Percentiles rank a stretch among this genome's conserved stretches.
Evolutionary conservation across 2,113 vertebrate genomes (phyloP).

Genomic region (Pyrgilauda ruficollis): DNA sequence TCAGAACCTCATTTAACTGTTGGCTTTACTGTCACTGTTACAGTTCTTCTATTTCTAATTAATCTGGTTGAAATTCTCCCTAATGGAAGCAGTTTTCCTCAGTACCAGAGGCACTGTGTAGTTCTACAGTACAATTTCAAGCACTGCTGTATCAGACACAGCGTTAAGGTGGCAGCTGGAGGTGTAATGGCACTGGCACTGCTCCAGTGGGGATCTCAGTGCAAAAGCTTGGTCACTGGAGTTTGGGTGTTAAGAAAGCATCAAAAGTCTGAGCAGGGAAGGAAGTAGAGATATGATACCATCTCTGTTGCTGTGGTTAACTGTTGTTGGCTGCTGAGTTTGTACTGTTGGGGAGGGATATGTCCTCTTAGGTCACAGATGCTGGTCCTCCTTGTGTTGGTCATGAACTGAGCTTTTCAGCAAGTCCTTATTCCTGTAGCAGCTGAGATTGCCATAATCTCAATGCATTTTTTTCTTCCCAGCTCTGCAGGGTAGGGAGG

Average conservation of each 20-base stretch:
- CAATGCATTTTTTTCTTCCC: background rate
- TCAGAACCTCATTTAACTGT: background rate
- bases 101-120: background rate
- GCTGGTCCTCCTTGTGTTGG: accelerated
- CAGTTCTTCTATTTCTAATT: background rate
- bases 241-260: background rate
- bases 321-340: background rate
- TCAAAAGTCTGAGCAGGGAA: background rate
- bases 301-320: background rate
- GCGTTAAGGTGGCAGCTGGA: background rate
- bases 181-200: background rate
- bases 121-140: background rate
- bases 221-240: background rate
- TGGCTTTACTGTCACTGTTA: background rate
- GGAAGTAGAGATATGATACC: background rate
- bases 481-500: background rate
- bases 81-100: background rate
- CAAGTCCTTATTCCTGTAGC: background rate
- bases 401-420: background rate
- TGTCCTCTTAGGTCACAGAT: background rate
- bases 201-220: background rate
- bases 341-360: background rate
- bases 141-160: background rate
- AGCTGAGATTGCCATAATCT: background rate
- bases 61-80: background rate